Evolutionary conservation across 2,113 vertebrate species (phyloP).

Genomic region (Oceanites oceanicus): DNA sequence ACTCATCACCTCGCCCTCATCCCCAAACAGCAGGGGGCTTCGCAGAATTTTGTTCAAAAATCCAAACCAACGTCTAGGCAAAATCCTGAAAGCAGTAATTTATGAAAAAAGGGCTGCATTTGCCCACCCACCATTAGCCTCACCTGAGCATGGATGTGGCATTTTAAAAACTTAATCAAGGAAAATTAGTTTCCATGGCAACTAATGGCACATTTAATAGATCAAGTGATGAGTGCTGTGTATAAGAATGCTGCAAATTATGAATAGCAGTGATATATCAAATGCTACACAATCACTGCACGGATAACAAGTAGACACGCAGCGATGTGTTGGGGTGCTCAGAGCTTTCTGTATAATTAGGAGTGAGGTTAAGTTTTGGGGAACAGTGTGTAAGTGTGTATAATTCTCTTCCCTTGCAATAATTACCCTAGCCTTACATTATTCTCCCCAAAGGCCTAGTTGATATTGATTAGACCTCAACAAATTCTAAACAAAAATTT

Average conservation of each 20-base stretch:
- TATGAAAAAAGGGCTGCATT: not conserved
- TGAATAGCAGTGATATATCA: not conserved
- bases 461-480: not conserved
- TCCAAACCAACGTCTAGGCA: not conserved
- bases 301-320: fast-evolving
- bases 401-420: not conserved
- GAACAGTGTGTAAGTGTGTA: fast-evolving
- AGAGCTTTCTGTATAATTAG: not conserved
- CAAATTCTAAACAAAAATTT: not conserved
- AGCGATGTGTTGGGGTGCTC: not conserved
- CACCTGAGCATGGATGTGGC: not conserved
- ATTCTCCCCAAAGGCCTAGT: fast-evolving
- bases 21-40: not conserved
- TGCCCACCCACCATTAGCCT: not conserved
- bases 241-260: not conserved
- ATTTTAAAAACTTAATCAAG: slow-evolving; percentile 26
- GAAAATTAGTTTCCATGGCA: slow-evolving; percentile 63
- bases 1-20: fast-evolving
- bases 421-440: not conserved
- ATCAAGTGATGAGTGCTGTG: slow-evolving; percentile 3
- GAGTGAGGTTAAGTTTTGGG: not conserved
- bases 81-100: not conserved
- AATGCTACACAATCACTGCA: not conserved
- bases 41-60: not conserved
- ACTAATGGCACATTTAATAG: slow-evolving; percentile 36